Percentiles rank a stretch among this genome's conserved stretches.
Evolutionary conservation across 2,888 invertebrate species (phyloP).

Genomic region (Melikaiella ostensackeni): DNA sequence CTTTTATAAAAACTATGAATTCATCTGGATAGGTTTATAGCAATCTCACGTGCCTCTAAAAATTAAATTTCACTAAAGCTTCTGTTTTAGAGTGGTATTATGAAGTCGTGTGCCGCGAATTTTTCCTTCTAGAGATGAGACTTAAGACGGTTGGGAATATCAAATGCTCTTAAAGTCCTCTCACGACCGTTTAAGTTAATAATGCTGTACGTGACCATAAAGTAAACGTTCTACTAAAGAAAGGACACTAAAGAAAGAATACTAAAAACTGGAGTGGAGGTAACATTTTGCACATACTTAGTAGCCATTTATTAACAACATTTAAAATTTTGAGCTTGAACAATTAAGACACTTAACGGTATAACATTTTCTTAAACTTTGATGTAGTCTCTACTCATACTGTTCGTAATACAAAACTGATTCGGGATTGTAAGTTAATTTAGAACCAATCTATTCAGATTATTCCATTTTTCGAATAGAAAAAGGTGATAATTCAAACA

Average conservation of each 20-base stretch:
- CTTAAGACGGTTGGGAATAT: background rate
- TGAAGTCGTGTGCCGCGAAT: too few species aligned
- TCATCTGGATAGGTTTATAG: background rate
- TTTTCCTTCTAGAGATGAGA: too few species aligned
- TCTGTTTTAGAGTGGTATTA: background rate
- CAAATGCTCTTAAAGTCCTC: background rate
- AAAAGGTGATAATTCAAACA: too few species aligned
- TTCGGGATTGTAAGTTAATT: too few species aligned
- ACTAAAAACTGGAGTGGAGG: background rate
- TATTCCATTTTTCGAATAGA: too few species aligned
- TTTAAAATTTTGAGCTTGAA: too few species aligned
- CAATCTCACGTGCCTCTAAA: background rate
- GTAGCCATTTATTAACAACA: too few species aligned
- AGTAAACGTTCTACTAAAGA: constrained; percentile 17
- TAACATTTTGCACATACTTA: too few species aligned
- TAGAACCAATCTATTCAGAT: too few species aligned
- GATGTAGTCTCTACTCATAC: background rate
- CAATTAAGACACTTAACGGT: background rate
- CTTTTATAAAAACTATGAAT: background rate
- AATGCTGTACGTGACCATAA: constrained; percentile 17
- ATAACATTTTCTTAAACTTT: background rate
- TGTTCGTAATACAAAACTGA: background rate
- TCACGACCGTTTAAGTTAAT: constrained; percentile 15
- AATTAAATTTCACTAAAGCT: background rate
- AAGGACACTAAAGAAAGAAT: constrained; percentile 2